Evolutionary conservation across 2,113 vertebrate species (phyloP), one percentile per base, ranked within the genome.

Genomic region (Nipponia nippon): DNA sequence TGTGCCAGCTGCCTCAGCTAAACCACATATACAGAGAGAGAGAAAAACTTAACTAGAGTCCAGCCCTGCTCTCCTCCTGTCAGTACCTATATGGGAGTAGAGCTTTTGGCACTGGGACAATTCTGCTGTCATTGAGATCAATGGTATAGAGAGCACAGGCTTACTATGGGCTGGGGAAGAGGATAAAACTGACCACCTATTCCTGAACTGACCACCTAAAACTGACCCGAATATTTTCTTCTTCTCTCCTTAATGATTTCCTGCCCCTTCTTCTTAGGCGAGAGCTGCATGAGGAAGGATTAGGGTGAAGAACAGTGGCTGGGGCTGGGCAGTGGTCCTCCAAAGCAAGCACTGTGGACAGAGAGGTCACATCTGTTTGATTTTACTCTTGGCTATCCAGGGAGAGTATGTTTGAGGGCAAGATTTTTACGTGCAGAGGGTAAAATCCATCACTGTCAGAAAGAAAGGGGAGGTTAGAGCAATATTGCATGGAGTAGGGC

Each of bases 401-500:
- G 11, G 36, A 82, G 15, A 92, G 32, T 8, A 7, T 26, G 23
- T 55, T 12, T 72, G 76, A 93, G 76, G 83, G 65, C 63, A 87
- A 89, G 80, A 59, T 36, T 87, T 94, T 81, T 66, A 87, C 16
- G 16, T 66, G 42, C 19, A 55, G n/a, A 42, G 27, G 59, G 63
- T 88, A 89, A 96, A 94, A 95, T 95, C 55, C 67, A 83, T 95
- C 83, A 86, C 59, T 96, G 94, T 94, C 87, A 84, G 59, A 91
- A 93, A 11, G 10, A 58, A 66, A 85, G 38, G 22, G 55, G 80
- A 90, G 63, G 83, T 89, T 89, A 86, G 80, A 89, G 26, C 56
- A 82, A 71, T 87, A 63, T 7, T 71, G 59, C 81, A 84, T 27
- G 38, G 69, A 91, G n/a, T n/a, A 78, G 14, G 55, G 42, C 55